These are phyloP conservation scores for Hippoglossus stenolepis DNA, from an alignment of 2,113 vertebrate species.

Conservation along the genomic window DNA sequence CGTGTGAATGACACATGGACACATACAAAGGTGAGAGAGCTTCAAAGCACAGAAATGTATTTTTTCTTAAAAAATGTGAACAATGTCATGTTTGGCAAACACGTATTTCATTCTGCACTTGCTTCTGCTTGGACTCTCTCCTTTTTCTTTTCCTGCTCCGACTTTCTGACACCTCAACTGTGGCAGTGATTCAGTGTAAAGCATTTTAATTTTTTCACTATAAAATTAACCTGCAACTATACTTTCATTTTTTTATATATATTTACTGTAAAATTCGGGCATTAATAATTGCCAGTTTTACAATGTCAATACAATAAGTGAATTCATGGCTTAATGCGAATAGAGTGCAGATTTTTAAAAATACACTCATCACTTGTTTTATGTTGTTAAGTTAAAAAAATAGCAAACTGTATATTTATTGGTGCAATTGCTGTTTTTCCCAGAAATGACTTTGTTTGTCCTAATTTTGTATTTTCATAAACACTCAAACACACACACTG, in stretches of 20 bases:
- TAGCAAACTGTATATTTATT: background rate
- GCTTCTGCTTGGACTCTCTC: constrained; percentile 15
- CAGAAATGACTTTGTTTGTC: background rate
- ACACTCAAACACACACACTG: constrained; percentile 6
- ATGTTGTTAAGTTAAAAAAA: background rate
- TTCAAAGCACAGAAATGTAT: constrained; percentile 6
- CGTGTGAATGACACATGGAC: constrained; percentile 10
- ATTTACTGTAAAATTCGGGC: background rate
- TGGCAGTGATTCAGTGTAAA: background rate
- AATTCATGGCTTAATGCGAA: background rate
- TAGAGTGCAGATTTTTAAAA: background rate
- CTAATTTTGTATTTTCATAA: constrained; percentile 18
- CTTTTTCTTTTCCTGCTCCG: constrained; percentile 9
- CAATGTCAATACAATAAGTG: background rate
- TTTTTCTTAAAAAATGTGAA: constrained; percentile 28
- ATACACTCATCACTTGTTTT: constrained; percentile 17
- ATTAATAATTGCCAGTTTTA: background rate
- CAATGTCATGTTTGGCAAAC: constrained; percentile 1
- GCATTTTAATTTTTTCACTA: constrained; percentile 19
- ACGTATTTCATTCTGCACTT: background rate
- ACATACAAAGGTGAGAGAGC: constrained; percentile 6
- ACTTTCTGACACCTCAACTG: constrained; percentile 24
- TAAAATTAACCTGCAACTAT: background rate
- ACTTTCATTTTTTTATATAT: constrained; percentile 12
- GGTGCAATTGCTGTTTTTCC: background rate